phyloP scores from a whole-genome alignment of 2,888 invertebrate species.

The Orthosia cruda region DNA sequence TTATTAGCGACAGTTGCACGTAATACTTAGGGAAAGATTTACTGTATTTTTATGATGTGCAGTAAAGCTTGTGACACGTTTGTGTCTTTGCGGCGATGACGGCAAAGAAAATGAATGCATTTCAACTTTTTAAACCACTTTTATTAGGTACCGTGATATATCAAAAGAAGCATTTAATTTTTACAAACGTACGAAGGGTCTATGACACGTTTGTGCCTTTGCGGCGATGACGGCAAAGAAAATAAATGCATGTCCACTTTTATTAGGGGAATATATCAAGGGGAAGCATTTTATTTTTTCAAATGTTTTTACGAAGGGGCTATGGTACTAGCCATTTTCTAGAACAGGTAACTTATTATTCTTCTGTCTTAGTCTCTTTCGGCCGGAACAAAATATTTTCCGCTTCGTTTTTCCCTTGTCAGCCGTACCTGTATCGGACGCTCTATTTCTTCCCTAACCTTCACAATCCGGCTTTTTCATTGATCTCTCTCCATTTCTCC shows the following conservation, averaged over 20 bases:
- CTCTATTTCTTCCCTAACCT: neutral
- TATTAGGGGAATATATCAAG: neutral
- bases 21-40: slow-evolving; percentile 39
- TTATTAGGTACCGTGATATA: neutral
- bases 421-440: neutral
- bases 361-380: neutral
- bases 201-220: neutral
- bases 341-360: neutral
- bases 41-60: slow-evolving; percentile 32
- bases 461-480: neutral
- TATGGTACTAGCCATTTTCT: too few relatives aligned
- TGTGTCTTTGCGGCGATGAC: slow-evolving; percentile 11
- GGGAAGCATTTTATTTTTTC: neutral
- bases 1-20: slow-evolving; percentile 51
- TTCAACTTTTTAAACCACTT: neutral
- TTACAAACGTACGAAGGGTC: neutral
- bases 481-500: too few relatives aligned
- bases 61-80: slow-evolving; percentile 19
- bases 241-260: neutral
- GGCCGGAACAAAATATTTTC: neutral
- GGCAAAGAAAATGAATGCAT: neutral
- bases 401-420: neutral
- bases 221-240: slow-evolving; percentile 11
- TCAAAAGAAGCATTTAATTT: neutral
- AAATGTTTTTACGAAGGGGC: neutral